phyloP scores from a whole-genome alignment of 2,888 invertebrate genomes.

The Cephus pygmeus region DNA sequence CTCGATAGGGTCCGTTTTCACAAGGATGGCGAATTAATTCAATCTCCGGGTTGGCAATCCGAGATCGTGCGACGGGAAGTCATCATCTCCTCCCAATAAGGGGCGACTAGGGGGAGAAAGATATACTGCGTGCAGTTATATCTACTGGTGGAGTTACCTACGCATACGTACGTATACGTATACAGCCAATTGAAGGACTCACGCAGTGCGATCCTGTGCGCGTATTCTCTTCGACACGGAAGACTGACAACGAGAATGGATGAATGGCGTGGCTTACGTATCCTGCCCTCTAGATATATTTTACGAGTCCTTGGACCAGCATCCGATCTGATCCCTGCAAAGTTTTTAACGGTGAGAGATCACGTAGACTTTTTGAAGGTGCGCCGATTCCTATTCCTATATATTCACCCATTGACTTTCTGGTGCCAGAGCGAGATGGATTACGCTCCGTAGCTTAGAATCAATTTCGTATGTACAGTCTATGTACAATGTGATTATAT shows the following conservation, averaged over 20 bases:
- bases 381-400: background rate
- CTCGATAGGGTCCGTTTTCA: too few species aligned
- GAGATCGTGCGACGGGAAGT: constrained; percentile 1
- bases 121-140: too few species aligned
- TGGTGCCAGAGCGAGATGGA: background rate
- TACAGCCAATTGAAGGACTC: too few species aligned
- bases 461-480: too few species aligned
- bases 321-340: background rate
- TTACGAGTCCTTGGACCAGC: background rate
- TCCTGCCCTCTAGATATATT: too few species aligned
- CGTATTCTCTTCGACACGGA: background rate
- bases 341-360: background rate
- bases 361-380: background rate
- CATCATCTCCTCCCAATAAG: background rate
- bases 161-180: too few species aligned
- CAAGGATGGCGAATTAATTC: too few species aligned
- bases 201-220: background rate
- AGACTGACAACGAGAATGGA: background rate
- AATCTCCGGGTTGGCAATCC: background rate
- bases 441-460: too few species aligned
- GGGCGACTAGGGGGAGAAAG: too few species aligned
- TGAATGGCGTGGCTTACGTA: background rate
- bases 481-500: too few species aligned
- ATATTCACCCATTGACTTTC: too few species aligned
- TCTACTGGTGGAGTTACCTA: too few species aligned